phyloP scores from a whole-genome alignment of 2,888 invertebrate species.

The Germaria angustata region DNA sequence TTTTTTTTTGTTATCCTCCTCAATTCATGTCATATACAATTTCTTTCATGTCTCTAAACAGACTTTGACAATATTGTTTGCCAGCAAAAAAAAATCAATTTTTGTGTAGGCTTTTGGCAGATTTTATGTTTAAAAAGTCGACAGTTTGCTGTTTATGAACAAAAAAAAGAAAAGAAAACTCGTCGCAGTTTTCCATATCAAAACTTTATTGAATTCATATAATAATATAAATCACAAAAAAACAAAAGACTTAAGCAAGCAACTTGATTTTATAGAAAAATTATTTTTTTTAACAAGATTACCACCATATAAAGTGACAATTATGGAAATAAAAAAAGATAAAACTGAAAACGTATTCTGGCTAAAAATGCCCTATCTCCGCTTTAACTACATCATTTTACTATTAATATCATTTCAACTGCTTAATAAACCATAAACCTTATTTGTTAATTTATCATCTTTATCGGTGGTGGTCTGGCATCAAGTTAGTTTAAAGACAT shows the following conservation, averaged over 20 bases:
- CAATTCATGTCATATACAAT: slow-evolving; percentile 43
- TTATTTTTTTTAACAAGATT: not conserved
- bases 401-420: slow-evolving; percentile 9
- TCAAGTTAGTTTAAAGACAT: not conserved
- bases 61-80: slow-evolving; percentile 46
- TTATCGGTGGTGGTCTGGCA: slow-evolving; percentile 49
- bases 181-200: slow-evolving; percentile 1
- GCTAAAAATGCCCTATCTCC: not conserved
- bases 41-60: slow-evolving; percentile 16
- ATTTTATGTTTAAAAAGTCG: not conserved
- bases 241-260: slow-evolving; percentile 17
- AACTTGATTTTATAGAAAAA: not conserved
- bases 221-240: slow-evolving; percentile 20
- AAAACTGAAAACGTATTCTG: not conserved
- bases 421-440: slow-evolving; percentile 19
- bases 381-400: not conserved
- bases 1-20: no score
- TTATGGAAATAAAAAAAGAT: not conserved
- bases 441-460: slow-evolving; percentile 13
- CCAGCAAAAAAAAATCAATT: slow-evolving; percentile 22
- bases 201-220: not conserved
- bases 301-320: not conserved
- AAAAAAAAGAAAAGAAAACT: not conserved
- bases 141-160: not conserved
- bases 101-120: slow-evolving; percentile 57